Evolutionary conservation across 2,113 vertebrate genomes (phyloP).

Genomic region (Mixornis gularis): DNA sequence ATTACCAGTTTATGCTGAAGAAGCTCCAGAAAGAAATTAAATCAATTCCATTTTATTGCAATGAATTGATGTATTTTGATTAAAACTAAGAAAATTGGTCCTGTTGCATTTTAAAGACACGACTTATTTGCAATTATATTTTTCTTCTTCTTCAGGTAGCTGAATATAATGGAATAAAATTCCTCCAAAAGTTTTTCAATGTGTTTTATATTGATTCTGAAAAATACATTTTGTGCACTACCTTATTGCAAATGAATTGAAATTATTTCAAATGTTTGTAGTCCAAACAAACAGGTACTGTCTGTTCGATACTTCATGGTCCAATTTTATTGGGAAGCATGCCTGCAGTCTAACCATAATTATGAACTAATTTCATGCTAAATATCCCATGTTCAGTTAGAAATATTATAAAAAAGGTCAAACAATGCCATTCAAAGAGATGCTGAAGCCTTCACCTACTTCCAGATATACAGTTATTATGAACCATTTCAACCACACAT

Average conservation of each 20-base stretch:
- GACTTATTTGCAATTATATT: not conserved
- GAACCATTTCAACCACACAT: not conserved
- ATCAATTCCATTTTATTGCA: not conserved
- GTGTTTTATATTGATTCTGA: not conserved
- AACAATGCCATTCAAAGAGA: not conserved
- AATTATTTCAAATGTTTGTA: not conserved
- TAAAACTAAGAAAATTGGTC: not conserved
- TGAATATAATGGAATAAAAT: not conserved
- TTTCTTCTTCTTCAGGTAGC: not conserved
- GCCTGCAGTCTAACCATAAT: not conserved
- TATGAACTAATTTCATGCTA: not conserved
- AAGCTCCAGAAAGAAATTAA: not conserved
- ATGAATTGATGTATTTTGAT: not conserved
- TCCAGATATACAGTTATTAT: not conserved
- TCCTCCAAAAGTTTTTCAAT: not conserved
- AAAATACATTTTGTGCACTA: not conserved
- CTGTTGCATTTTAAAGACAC: slow-evolving; percentile 9
- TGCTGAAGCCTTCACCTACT: not conserved
- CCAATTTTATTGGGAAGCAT: not conserved
- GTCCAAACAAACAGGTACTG: not conserved
- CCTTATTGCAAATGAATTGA: not conserved
- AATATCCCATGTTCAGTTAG: not conserved
- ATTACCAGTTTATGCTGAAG: not conserved
- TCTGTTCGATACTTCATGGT: not conserved
- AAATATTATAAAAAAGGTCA: not conserved